Conservation (phyloP, 2,113 vertebrate species). For the Myanophis thanlyinensis region DNA sequence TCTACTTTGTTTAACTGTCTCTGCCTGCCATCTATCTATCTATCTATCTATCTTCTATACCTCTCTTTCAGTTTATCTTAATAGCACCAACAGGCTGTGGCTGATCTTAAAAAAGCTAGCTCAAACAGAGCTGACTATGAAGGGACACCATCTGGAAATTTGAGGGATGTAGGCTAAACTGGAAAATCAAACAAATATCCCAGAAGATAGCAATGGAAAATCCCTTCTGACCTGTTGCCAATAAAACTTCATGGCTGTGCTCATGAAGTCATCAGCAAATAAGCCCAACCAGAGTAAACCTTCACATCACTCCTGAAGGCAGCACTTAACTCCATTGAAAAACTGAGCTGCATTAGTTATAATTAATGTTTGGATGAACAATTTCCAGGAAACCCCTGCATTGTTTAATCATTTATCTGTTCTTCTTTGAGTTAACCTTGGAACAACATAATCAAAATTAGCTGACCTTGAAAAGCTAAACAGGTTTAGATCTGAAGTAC, state of each 20-base stretch:
- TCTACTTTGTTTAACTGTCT: background rate
- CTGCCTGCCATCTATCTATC: background rate
- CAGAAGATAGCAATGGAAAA: background rate
- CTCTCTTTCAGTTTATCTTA: background rate
- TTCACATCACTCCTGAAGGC: background rate
- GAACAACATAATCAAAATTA: background rate
- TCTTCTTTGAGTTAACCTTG: background rate
- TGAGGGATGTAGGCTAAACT: background rate
- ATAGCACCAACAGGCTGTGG: background rate
- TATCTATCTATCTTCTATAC: background rate
- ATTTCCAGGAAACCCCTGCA: background rate
- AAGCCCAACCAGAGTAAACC: background rate
- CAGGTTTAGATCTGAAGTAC: background rate
- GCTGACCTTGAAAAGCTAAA: background rate
- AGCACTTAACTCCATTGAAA: background rate
- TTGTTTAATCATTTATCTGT: background rate
- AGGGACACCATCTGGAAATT: background rate
- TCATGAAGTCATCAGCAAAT: background rate
- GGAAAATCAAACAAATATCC: background rate
- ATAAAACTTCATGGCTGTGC: background rate
- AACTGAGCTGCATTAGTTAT: background rate
- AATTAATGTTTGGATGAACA: background rate
- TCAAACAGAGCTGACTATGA: background rate
- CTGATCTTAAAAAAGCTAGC: background rate
- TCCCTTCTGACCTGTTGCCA: background rate